These are phyloP conservation scores for Clarias gariepinus DNA, from an alignment of 2,113 vertebrate genomes.

Conservation along the genomic window DNA sequence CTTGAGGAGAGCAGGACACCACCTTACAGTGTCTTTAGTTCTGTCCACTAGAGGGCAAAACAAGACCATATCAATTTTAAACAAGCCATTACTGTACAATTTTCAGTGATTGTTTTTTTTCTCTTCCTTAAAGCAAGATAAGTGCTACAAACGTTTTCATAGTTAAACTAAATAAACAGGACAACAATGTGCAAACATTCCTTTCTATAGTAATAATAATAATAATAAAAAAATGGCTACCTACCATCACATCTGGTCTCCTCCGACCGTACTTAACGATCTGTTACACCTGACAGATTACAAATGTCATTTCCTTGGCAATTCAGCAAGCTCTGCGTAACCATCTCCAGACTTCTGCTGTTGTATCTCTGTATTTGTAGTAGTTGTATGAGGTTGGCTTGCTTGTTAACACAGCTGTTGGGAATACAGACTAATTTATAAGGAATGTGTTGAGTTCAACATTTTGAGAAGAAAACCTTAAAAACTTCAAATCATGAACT, in stretches of 20 bases:
- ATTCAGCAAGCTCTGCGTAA: not conserved
- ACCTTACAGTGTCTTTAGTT: not conserved
- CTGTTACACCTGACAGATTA: conserved; percentile 3
- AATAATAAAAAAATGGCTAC: not conserved
- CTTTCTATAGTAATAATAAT: not conserved
- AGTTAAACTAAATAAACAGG: not conserved
- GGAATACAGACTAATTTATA: no score
- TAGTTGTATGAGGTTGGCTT: conserved; percentile 7
- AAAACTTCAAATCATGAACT: no score
- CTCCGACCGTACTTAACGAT: not conserved
- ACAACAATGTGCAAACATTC: not conserved
- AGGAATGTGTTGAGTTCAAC: no score
- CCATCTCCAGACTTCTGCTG: not conserved
- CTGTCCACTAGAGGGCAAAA: conserved; percentile 43
- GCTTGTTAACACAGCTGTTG: not conserved
- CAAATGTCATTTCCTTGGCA: conserved; percentile 15
- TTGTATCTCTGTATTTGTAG: not conserved
- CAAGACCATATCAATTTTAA: conserved; percentile 5
- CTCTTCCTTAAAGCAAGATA: not conserved
- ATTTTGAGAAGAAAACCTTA: no score
- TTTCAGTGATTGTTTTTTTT: not conserved
- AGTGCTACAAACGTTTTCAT: not conserved
- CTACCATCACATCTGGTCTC: not conserved
- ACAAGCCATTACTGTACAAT: not conserved
- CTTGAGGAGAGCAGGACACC: no score